Base-by-base conservation (phyloP, 2,797 vertebrate species). In the Hyperoplus lanceolatus region DNA sequence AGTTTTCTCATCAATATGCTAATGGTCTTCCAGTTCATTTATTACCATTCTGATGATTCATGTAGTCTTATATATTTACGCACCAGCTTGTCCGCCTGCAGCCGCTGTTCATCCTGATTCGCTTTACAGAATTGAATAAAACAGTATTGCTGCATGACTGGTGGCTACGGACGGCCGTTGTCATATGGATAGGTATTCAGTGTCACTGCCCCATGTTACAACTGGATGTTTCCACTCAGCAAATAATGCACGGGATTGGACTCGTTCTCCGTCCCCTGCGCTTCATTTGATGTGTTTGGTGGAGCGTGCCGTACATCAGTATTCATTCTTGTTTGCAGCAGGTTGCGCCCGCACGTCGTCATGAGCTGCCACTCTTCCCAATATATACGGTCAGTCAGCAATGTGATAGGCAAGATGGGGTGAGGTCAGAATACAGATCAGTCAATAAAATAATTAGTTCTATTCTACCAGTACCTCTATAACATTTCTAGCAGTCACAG, bases 1-100 rank as follows among this genome's bases (percentile, higher is more conserved):
- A 72, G 43, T 81, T 86, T 43, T 84, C 79, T 75, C 87, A 90
- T 93, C 69, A 89, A 79, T 84, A 89, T 92, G 90, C 59, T 78
- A 89, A 88, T 91, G 50, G 7, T 54, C 63, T 57, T 65, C 48
- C 69, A 81, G 77, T 68, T 70, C 70, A 58, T 80, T 21, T 71
- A 76, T 89, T 87, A 46, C 71, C 72, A 73, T 82, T 54, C 61
- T 62, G 61, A 82, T 70, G 57, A 29, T 64, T 68, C 69, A 60
- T 42, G 29, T 29, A 29, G 51, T 82, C 57, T 53, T 80, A 48
- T 51, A 59, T 73, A 64, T 82, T 81, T 58, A 59, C 58, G 70
- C 45, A 61, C 18, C 55, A 54, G 53, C 61, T 18, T 55, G 48
- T 46, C 50, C 18, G 57, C 75, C 50, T 74, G 54, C 70, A 67